Base-by-base conservation (phyloP, 2,888 invertebrate genomes). In the Cartodere bifasciata region DNA sequence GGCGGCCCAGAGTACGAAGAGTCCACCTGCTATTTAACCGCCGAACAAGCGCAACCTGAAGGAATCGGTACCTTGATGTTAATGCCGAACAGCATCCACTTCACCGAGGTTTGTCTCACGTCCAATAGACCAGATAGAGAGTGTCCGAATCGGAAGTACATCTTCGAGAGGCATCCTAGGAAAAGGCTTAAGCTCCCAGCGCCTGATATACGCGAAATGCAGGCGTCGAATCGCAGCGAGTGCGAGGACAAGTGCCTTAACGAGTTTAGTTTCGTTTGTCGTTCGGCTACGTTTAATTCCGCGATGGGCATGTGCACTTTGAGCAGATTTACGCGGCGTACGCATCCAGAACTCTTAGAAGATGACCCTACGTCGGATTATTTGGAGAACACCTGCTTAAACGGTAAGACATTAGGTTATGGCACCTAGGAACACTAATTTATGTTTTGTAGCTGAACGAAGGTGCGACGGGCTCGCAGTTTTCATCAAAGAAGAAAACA, bases 161-260 rank as follows among this genome's bases (percentile, higher is more conserved):
- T 87, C 5, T 88, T 87, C 50, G 90, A 90, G 56, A 68, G 88
- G 33, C 85, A 87, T 52, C 81, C 85, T 2, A 67, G 85, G 10
- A 87, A 86, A 52, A 83, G 85, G 42, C 57, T 87, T 30, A 85
- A 85, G 53, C 65, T 87, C 13, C 80, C 83, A 9, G 64, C 79
- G 22, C 77, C 82, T 4, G 86, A 86, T 52, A 67, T 84, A 27
- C 87, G 87, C 56, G 87, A 88, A 62, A 75, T 85, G 39, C 79
- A 78, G 46, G 84, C 86, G 1, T 72, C 80, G 3, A 88, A 90
- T 57, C 68, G 87, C 37, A 86, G 83, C 3, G 88, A 88, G 48
- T 90, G 88, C 51, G 87, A 88, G 56, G 87, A 88, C 52, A 82
- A 82, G 52, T 90, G 90, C 52, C 58, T 90, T 36, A 85, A 84